Conservation (phyloP, 2,888 invertebrate species). For the Agrotis clavis region DNA sequence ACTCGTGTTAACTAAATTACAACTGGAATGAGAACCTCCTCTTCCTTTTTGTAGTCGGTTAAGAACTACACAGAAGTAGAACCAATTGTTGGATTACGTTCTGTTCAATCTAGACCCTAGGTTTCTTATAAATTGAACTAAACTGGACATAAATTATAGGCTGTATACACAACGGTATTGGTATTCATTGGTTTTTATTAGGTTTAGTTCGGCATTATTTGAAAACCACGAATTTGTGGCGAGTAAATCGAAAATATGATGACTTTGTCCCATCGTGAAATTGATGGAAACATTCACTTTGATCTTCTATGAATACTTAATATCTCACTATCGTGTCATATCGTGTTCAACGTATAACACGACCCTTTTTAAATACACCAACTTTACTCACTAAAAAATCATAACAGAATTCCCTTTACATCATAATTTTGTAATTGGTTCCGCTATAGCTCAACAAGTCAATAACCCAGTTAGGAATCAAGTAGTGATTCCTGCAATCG, state of each 20-base stretch:
- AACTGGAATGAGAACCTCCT: too few relatives aligned
- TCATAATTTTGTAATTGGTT: constrained; percentile 20
- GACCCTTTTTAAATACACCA: constrained; percentile 20
- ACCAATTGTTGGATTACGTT: too few relatives aligned
- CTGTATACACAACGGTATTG: not conserved
- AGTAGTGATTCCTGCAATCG: constrained; percentile 58
- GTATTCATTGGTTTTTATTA: not conserved
- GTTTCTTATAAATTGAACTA: too few relatives aligned
- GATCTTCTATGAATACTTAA: constrained; percentile 52
- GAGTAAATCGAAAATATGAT: constrained; percentile 31
- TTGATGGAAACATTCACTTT: constrained; percentile 32
- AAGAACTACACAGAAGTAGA: too few relatives aligned
- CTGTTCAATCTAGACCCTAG: too few relatives aligned
- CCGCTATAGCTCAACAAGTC: constrained; percentile 47
- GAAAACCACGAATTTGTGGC: constrained; percentile 2
- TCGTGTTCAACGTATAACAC: constrained; percentile 9
- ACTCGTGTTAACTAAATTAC: too few relatives aligned
- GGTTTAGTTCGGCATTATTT: not conserved
- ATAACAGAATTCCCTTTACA: constrained; percentile 7
- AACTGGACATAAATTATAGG: too few relatives aligned
- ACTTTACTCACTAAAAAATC: constrained; percentile 17
- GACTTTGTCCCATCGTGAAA: constrained; percentile 26
- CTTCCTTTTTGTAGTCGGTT: too few relatives aligned
- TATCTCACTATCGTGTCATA: constrained; percentile 25
- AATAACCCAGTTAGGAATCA: constrained; percentile 48